These are phyloP conservation scores for Equus przewalskii DNA, from an alignment of 2,113 vertebrate species.

Conservation along the genomic window DNA sequence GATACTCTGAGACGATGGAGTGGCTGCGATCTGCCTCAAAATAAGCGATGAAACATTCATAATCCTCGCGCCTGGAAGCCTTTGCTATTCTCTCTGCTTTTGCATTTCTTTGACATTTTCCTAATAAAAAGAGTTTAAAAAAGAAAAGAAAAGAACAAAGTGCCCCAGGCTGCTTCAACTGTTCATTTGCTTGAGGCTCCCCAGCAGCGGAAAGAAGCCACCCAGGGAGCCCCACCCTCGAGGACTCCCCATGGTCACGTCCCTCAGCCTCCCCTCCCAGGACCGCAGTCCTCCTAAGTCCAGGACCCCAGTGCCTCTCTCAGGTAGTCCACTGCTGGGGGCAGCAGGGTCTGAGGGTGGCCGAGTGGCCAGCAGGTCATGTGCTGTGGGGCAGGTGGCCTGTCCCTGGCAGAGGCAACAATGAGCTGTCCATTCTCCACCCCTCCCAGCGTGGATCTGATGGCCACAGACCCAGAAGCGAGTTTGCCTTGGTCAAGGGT, in stretches of 20 bases:
- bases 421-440: accelerated
- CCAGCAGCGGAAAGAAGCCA: not conserved
- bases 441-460: accelerated
- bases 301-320: not conserved
- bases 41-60: too few species aligned
- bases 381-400: accelerated
- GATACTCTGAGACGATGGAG: not conserved
- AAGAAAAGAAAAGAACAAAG: not conserved
- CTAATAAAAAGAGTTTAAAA: too few species aligned
- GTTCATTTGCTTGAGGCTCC: not conserved
- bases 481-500: not conserved
- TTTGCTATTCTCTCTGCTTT: not conserved
- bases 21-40: not conserved
- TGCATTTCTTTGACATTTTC: not conserved
- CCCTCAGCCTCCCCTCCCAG: not conserved
- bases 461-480: not conserved
- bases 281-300: not conserved
- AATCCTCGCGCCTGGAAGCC: accelerated
- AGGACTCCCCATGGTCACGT: not conserved
- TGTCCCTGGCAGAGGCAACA: accelerated
- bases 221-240: not conserved
- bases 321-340: accelerated
- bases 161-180: not conserved
- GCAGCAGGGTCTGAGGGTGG: not conserved
- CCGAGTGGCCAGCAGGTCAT: not conserved